A percentile compares a stretch with the other conserved stretches of the same genome.
Evolutionary conservation across 2,797 vertebrate genomes (phyloP).

Genomic region (Trematomus bernacchii): DNA sequence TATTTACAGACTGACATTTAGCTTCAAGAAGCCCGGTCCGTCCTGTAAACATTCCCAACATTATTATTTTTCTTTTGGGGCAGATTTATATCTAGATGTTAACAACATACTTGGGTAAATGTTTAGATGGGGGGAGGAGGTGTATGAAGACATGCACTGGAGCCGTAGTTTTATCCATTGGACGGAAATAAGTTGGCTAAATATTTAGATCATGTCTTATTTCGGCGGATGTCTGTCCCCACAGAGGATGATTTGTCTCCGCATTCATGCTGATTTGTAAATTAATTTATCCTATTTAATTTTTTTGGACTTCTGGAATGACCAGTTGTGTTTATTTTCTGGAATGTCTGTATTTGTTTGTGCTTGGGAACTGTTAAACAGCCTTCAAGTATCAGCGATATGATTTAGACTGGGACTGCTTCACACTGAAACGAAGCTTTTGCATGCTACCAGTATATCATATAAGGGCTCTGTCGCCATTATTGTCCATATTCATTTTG

Average conservation of each 20-base stretch:
- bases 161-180: slow-evolving; percentile 68
- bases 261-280: slow-evolving; percentile 49
- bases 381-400: slow-evolving; percentile 57
- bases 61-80: slow-evolving; percentile 77
- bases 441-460: background rate
- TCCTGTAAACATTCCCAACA: slow-evolving; percentile 81
- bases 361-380: slow-evolving; percentile 57
- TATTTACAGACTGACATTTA: slow-evolving; percentile 73
- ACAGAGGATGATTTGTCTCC: slow-evolving; percentile 57
- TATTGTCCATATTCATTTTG: background rate
- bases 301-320: slow-evolving; percentile 43
- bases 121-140: slow-evolving; percentile 74
- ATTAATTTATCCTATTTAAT: slow-evolving; percentile 29
- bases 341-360: slow-evolving; percentile 76
- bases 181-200: slow-evolving; percentile 79
- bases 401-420: slow-evolving; percentile 45
- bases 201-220: slow-evolving; percentile 83
- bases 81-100: slow-evolving; percentile 83
- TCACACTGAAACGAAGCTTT: slow-evolving; percentile 10
- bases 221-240: slow-evolving; percentile 75
- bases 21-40: slow-evolving; percentile 60
- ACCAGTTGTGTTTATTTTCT: slow-evolving; percentile 76
- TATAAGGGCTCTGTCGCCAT: background rate
- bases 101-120: slow-evolving; percentile 79
- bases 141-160: slow-evolving; percentile 62